Evolutionary conservation across 2,113 vertebrate species (phyloP).

Genomic region (Phasianus colchicus): DNA sequence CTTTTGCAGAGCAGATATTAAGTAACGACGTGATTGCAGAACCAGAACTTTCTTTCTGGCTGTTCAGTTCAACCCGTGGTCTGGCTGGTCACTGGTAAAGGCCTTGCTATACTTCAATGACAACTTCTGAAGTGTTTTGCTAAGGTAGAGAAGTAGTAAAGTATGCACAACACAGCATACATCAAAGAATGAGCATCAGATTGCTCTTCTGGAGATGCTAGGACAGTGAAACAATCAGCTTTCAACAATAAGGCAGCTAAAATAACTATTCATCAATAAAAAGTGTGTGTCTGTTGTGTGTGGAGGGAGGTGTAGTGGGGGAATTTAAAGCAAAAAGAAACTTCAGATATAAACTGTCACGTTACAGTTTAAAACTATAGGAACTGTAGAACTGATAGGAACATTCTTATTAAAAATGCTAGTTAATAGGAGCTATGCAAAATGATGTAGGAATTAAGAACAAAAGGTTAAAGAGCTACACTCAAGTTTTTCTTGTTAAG

Average conservation of each 20-base stretch:
- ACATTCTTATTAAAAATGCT: neutral
- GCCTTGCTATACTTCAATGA: accelerated
- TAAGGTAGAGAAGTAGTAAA: neutral
- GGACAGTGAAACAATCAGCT: neutral
- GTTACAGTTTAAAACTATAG: neutral
- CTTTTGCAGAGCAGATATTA: neutral
- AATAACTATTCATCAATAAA: neutral
- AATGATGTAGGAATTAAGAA: neutral
- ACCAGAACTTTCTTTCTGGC: neutral
- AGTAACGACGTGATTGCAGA: neutral
- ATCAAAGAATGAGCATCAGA: neutral
- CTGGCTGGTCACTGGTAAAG: neutral
- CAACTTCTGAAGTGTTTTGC: accelerated
- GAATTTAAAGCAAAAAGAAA: neutral
- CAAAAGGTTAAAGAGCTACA: neutral
- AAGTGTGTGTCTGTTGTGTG: accelerated
- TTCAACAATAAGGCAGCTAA: accelerated
- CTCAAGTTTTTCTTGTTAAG: neutral
- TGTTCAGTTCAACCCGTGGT: neutral
- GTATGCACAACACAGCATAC: accelerated
- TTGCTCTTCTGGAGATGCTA: neutral
- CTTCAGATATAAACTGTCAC: neutral
- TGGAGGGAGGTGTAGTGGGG: too few relatives aligned
- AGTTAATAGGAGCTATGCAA: neutral
- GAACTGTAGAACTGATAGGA: neutral